A percentile compares a stretch with the other conserved stretches of the same genome.
phyloP scores from a whole-genome alignment of 2,888 invertebrate genomes.

The Machimus atricapillus region DNA sequence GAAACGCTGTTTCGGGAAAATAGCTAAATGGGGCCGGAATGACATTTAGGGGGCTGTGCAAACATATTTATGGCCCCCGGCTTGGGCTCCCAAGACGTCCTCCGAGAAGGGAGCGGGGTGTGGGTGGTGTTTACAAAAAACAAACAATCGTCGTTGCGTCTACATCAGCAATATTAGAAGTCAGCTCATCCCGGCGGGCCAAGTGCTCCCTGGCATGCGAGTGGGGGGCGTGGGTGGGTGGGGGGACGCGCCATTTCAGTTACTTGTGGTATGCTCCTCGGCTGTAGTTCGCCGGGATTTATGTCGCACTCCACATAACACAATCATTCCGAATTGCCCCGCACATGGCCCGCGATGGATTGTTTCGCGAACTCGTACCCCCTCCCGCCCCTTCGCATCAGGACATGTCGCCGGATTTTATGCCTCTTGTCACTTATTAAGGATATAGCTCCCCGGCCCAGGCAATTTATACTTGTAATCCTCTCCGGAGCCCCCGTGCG shows the following conservation, averaged over 20 bases:
- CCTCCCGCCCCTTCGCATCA: no score
- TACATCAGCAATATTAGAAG: slow-evolving; percentile 47
- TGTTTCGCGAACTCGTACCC: slow-evolving; percentile 13
- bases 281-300: slow-evolving; percentile 26
- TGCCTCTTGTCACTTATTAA: slow-evolving; percentile 40
- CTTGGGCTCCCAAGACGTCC: slow-evolving; percentile 24
- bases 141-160: slow-evolving; percentile 43
- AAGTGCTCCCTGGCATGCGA: slow-evolving; percentile 19
- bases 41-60: slow-evolving; percentile 47
- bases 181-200: slow-evolving; percentile 9
- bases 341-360: slow-evolving; percentile 35
- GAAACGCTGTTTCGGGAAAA: slow-evolving; percentile 40
- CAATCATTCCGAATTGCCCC: slow-evolving; percentile 25
- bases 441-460: neutral
- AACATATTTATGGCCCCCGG: slow-evolving; percentile 46
- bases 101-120: neutral
- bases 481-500: neutral
- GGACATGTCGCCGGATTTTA: slow-evolving; percentile 30
- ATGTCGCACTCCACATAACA: slow-evolving; percentile 35
- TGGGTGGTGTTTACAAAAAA: slow-evolving; percentile 39
- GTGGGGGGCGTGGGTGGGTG: neutral
- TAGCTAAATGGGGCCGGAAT: slow-evolving; percentile 47
- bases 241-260: slow-evolving; percentile 14
- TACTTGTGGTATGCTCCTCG: slow-evolving; percentile 20
- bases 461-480: slow-evolving; percentile 31